Evolutionary conservation across 2,113 vertebrate species (phyloP).

Genomic region (Cyprinodon tularosa): DNA sequence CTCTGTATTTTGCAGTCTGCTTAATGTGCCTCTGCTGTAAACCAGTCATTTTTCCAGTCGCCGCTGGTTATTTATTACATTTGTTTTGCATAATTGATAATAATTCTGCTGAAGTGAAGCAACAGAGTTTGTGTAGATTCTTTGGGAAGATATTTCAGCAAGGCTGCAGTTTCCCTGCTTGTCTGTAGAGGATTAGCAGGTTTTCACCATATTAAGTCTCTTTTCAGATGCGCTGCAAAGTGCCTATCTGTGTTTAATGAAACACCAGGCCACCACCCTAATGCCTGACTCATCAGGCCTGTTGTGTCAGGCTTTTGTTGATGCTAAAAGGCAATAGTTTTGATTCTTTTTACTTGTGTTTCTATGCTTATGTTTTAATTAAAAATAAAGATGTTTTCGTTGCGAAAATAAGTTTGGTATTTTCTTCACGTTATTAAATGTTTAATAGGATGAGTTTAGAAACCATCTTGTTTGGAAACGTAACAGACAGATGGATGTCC

Average conservation of each 20-base stretch:
- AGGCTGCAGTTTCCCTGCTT: background rate
- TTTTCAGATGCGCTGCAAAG: slow-evolving; percentile 7
- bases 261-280: slow-evolving; percentile 12
- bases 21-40: slow-evolving; percentile 8
- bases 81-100: slow-evolving; percentile 18
- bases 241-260: slow-evolving; percentile 7
- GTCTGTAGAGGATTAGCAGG: slow-evolving; percentile 32
- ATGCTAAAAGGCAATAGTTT: slow-evolving; percentile 29
- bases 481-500: no score
- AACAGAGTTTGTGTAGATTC: slow-evolving; percentile 21
- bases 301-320: slow-evolving; percentile 55
- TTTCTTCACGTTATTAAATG: no score
- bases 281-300: slow-evolving; percentile 50
- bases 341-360: background rate
- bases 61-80: slow-evolving; percentile 9
- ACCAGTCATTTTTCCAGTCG: background rate
- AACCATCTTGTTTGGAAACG: no score
- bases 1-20: slow-evolving; percentile 17
- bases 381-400: no score
- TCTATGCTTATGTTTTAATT: background rate
- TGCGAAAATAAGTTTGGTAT: no score
- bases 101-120: background rate
- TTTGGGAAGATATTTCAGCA: slow-evolving; percentile 26
- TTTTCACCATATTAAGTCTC: slow-evolving; percentile 6
- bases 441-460: no score